Percentiles rank a stretch among this genome's conserved stretches.
These are phyloP conservation scores for Acinonyx jubatus DNA, from an alignment of 2,113 vertebrate genomes.

Conservation along the genomic window DNA sequence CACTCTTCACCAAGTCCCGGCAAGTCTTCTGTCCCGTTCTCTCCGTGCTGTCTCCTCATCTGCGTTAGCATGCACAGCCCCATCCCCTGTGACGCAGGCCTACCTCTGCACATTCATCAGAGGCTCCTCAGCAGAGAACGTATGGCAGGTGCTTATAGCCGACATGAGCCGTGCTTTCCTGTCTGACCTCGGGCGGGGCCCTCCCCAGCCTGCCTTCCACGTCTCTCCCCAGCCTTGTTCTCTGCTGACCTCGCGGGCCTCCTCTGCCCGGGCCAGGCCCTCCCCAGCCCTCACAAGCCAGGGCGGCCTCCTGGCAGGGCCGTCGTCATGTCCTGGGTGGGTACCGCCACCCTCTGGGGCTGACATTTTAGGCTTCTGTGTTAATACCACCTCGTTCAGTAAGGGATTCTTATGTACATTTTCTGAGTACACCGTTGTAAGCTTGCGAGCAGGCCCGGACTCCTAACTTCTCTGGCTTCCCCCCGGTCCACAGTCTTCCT, in stretches of 20 bases:
- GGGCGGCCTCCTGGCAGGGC: not conserved
- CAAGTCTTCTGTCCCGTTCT: not conserved
- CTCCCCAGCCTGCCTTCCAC: not conserved
- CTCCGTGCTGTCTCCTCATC: accelerated
- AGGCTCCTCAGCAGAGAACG: accelerated
- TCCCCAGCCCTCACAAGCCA: not conserved
- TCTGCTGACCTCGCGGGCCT: not conserved
- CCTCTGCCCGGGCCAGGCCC: not conserved
- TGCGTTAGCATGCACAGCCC: not conserved
- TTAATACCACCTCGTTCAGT: not conserved
- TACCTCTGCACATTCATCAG: accelerated
- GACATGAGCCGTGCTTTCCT: accelerated
- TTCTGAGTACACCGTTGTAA: not conserved
- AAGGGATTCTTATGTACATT: too few relatives aligned
- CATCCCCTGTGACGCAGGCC: not conserved
- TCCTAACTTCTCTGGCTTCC: not conserved
- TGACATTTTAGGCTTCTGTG: not conserved
- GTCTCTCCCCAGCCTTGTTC: not conserved
- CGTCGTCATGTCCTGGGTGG: accelerated
- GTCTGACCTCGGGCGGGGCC: not conserved
- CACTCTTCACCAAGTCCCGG: not conserved
- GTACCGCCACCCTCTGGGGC: not conserved
- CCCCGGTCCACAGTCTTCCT: not conserved
- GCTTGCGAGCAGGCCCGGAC: not conserved
- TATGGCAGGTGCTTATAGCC: not conserved